Percentiles rank a stretch among this genome's conserved stretches.
These are phyloP conservation scores for Desmophyllum pertusum DNA, from an alignment of 92 coral and sea anemone genomes.

Conservation along the genomic window DNA sequence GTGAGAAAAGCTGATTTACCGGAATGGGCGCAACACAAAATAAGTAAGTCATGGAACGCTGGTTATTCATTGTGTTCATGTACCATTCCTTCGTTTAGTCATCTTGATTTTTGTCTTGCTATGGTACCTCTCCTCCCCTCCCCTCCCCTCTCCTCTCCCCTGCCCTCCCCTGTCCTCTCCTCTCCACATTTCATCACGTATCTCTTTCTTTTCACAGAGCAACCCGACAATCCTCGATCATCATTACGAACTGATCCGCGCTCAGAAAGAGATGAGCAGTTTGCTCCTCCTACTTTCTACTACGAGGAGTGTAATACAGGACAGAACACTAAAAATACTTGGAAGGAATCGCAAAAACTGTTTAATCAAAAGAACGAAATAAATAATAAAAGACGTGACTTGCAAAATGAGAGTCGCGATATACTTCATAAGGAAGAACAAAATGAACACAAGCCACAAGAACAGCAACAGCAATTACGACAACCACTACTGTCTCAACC, in stretches of 20 bases:
- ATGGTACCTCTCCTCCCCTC: background rate
- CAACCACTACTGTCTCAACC: slow-evolving; percentile 23
- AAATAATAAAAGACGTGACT: background rate
- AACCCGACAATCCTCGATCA: slow-evolving; percentile 45
- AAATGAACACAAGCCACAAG: slow-evolving; percentile 8
- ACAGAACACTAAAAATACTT: background rate
- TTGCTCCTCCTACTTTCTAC: slow-evolving; percentile 95
- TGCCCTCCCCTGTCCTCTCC: background rate
- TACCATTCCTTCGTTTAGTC: background rate
- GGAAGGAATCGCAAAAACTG: slow-evolving; percentile 25
- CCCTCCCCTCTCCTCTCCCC: background rate
- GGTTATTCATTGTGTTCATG: background rate
- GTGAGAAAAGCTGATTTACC: slow-evolving; percentile 57
- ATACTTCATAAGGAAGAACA: slow-evolving; percentile 15
- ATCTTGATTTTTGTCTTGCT: background rate
- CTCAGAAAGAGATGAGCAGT: slow-evolving; percentile 73
- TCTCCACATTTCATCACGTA: background rate
- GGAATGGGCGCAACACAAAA: slow-evolving; percentile 87
- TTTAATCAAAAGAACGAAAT: slow-evolving; percentile 1
- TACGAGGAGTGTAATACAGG: slow-evolving; percentile 44
- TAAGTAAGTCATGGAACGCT: slow-evolving; percentile 44
- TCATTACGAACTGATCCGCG: slow-evolving; percentile 27
- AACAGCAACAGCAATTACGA: slow-evolving; percentile 3
- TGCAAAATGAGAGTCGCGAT: background rate
- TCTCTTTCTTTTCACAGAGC: slow-evolving; percentile 38